Base-by-base conservation (phyloP, 2,797 vertebrate genomes). In the Prionace glauca region DNA sequence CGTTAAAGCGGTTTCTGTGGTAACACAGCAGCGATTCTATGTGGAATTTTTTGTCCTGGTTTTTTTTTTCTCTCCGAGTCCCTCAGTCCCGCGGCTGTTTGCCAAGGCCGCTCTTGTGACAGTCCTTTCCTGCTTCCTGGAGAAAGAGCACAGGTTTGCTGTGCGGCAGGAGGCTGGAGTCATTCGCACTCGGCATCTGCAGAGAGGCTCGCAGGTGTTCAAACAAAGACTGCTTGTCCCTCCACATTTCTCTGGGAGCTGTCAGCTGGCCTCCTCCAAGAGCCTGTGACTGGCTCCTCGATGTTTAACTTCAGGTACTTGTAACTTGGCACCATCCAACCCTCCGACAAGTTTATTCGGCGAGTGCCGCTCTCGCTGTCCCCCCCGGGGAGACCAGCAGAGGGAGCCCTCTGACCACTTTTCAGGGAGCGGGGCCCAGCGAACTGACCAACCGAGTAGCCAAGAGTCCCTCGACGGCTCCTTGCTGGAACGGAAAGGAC, bases 91-190 rank as follows among this genome's bases (percentile, higher is more conserved):
- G 67, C 7, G 0, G 41, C 56, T n/a, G 41, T 77, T 72, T 72
- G 93, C 93, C 93, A 74, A 95, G 45, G 32, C 29, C n/a, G 32
- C 50, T 95, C 71, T 95, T 95, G 93, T 95, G 93, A 95, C 93
- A 95, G 93, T 95, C 45, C 20, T 95, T 95, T 95, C 93, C 93
- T 95, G 93, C 71, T 77, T 95, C 93, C 93, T 74, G 93, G 93
- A 12, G 60, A 74, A 95, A 77, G 71, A 95, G 93, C 93, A 77
- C n/a, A 95, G 77, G 71, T 72, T 74, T 74, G 93, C 16, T 50
- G 4, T 50, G 69, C 77, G 93, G 93, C 56, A 41, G 93, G 77
- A 95, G 67, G 56, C 5, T 29, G 24, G 69, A 60, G 71, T 95
- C 93, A 56, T 72, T 95, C 56, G 77, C 93, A 77, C 93, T 95